Base-by-base conservation (phyloP, 2,113 vertebrate genomes). In the Cinclus mexicanus region DNA sequence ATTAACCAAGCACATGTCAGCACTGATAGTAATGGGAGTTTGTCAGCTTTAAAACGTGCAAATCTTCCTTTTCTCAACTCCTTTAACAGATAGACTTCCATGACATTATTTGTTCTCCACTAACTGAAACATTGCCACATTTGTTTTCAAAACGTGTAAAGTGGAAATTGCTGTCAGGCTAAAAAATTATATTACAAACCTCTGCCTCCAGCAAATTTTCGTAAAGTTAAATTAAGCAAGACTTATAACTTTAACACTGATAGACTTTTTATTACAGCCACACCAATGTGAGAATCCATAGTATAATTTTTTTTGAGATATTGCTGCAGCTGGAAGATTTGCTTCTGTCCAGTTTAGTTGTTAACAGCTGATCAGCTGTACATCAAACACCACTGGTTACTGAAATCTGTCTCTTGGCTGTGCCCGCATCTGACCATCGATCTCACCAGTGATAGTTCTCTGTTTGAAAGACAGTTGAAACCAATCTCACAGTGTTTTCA, bases 101-200 rank as follows among this genome's bases (percentile, higher is more conserved):
- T n/a, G 33, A 82, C 72, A 44, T 53, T 64, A 76, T 87, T 88
- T 94, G 79, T 83, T 86, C 80, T 78, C 25, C 49, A 61, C 75
- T 84, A 89, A 80, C 53, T 86, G 92, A 95, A 94, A 92, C 85
- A 47, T 89, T 93, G 91, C 76, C 88, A 93, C 89, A 59, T 91
- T 95, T 94, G 80, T 95, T 97, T 93, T 93, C 68, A 87, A 78
- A 95, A 77, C 82, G 88, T 95, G 82, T 81, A 87, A 93, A 80
- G 70, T 79, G 70, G 90, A 96, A 97, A 92, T 87, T 69, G 74
- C 87, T 95, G 56, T 50, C 42, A 70, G 93, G 72, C 88, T 63
- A 50, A 94, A 92, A 97, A 95, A 91, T 85, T 85, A 61, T 67
- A 79, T 91, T 74, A 31, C 81, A 95, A 87, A 72, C 59, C 69